Base-by-base conservation (phyloP, 2,797 vertebrate species). In the Tympanoctomys barrerae region DNA sequence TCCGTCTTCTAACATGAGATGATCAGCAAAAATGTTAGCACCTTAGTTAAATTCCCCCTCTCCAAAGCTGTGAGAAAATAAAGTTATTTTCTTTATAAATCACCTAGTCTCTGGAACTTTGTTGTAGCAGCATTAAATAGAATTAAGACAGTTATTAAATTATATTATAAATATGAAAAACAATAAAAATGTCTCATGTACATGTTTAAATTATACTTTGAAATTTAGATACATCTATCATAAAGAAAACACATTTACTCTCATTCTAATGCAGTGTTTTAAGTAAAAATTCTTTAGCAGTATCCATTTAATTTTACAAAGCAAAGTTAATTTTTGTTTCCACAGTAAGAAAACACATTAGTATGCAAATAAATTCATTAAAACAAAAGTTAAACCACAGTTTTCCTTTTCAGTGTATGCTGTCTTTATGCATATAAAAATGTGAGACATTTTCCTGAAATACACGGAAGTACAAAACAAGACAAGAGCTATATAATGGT, bases 311-410 rank as follows among this genome's bases (percentile, higher is more conserved):
- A 94, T 80, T 85, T 91, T 82, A 73, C 62, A 95, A 93, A 86
- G 52, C 66, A 89, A 93, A 91, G 70, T 52, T 73, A 97, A 95
- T 81, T 66, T 90, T 81, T 95, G 70, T 95, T 90, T 39, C 54
- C 31, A 46, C 39, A 89, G 36, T 33, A 89, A 57, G 64, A 79
- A 89, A 82, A 82, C 31, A 93, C 7, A 89, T 70, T 91, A 93
- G 75, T 96, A 91, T 83, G 70, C 77, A 92, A 86, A 95, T 73
- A 3, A 83, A 54, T 82, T 91, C 88, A 54, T 82, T 91, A 78
- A 86, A 78, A 73, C 21, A 77, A 94, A 95, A 95, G 4, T 36
- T 81, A 80, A 83, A 83, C 13, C 54, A 42, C 2, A 96, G 49
- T 80, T 64, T 78, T 36, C 78, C 87, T 5, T 84, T 91, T 52